Evolutionary conservation across 2,113 vertebrate species (phyloP), one percentile per base, ranked within the genome.

Genomic region (Solea solea): DNA sequence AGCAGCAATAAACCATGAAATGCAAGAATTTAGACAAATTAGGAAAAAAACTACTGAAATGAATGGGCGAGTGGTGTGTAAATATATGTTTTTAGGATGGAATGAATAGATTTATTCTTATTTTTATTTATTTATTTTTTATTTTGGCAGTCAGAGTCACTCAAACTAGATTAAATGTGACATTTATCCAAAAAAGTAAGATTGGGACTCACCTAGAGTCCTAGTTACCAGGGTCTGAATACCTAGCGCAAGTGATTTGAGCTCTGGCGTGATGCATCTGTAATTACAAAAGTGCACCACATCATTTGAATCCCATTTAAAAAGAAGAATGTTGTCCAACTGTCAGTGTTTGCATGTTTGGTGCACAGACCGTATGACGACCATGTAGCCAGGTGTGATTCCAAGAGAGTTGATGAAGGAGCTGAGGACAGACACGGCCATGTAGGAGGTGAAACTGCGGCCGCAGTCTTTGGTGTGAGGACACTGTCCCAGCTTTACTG

Each of bases 221-320:
- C 96, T 92, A 7, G 95, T 79, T 10, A 72, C 3, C 54, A 98
- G 90, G 0, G 91, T 65, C 50, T 95, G 86, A 0, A 98, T 89
- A 25, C 96, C 97, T 61, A 98, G 69, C 0, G 96, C 96, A 13
- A 99, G 93, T 8, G 96, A 94, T 86, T 98, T 99, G 27, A 99
- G 42, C 59, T 98, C 95, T 62, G 95, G 94, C 11, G 89, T 70
- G 58, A 97, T 95, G 27, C 91, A 95, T 74, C 97, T 99, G 89
- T 53, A 91, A 93, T 57, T 75, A 70, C 59, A 85, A 10, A 92
- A 58, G 0, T 64, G 7, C 55, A 57, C 14, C 1, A 8, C 13
- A 10, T 49, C 42, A 52, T 11, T 40, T 14, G 0, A n/a, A 27
- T 34, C 16, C 25, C 50, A 52, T 4, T 13, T 46, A 13, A 46